Conservation (phyloP, 2,113 vertebrate species). For the Salvelinus alpinus region DNA sequence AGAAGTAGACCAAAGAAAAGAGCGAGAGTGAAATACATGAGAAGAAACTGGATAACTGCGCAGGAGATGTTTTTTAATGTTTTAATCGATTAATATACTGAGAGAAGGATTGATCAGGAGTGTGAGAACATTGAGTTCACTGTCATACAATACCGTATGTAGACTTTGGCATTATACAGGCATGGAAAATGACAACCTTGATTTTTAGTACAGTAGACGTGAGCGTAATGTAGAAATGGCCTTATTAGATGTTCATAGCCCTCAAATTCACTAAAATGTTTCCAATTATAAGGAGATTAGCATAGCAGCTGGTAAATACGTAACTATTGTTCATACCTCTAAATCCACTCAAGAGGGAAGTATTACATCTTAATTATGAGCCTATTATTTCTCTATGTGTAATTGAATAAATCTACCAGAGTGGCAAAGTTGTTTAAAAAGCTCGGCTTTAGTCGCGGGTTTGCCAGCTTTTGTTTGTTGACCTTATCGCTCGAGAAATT, state of each 20-base stretch:
- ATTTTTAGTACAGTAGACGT: not conserved
- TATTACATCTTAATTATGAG: constrained; percentile 16
- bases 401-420: constrained; percentile 30
- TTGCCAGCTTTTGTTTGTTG: constrained; percentile 22
- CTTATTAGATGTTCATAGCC: not conserved
- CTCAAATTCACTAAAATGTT: constrained; percentile 6
- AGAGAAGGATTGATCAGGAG: not conserved
- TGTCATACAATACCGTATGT: constrained; percentile 6
- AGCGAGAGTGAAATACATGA: not conserved
- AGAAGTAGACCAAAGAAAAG: not conserved
- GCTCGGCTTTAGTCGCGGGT: not conserved
- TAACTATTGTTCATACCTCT: not conserved
- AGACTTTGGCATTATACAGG: too few relatives aligned
- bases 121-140: constrained; percentile 1
- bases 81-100: constrained; percentile 44
- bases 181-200: not conserved
- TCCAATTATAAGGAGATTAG: constrained; percentile 6
- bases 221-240: not conserved
- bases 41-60: not conserved
- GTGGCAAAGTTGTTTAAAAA: constrained; percentile 8
- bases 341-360: constrained; percentile 11
- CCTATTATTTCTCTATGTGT: constrained; percentile 31
- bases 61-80: constrained; percentile 10
- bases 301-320: constrained; percentile 4
- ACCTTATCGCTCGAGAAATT: constrained; percentile 4